phyloP scores from a whole-genome alignment of 2,888 invertebrate genomes.

The Ophion ventricosus region DNA sequence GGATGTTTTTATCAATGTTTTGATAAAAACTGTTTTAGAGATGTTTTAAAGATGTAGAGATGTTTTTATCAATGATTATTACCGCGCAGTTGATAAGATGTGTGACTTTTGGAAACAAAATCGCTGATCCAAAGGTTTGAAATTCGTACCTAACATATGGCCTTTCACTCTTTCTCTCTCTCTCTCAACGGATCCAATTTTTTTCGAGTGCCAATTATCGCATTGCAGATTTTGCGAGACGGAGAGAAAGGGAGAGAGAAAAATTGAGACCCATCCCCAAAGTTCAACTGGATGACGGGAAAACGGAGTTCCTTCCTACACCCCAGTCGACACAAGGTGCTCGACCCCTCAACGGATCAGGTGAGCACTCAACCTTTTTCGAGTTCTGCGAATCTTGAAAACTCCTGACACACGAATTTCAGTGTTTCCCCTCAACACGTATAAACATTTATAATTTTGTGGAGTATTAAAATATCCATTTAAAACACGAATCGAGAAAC shows the following conservation, averaged over 20 bases:
- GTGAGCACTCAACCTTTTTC: conserved; percentile 61
- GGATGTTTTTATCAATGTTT: no score
- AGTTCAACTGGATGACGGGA: conserved; percentile 29
- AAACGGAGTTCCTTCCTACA: conserved; percentile 9
- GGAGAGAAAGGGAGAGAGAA: conserved; percentile 63
- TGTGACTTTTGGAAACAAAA: neutral
- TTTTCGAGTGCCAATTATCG: conserved; percentile 60
- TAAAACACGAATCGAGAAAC: neutral
- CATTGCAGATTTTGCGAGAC: conserved; percentile 69
- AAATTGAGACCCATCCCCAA: conserved; percentile 69
- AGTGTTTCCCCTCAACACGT: neutral
- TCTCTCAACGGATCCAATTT: conserved; percentile 69
- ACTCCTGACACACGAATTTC: neutral
- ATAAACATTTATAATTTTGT: neutral
- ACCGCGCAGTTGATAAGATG: neutral
- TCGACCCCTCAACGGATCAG: conserved; percentile 67
- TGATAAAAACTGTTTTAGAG: no score
- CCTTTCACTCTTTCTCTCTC: conserved; percentile 29
- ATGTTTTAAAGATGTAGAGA: no score
- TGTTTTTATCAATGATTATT: neutral
- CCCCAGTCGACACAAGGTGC: conserved; percentile 58
- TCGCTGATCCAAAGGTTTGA: neutral
- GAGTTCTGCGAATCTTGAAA: conserved; percentile 25
- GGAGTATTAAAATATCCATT: neutral
- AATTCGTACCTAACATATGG: conserved; percentile 17